phyloP scores from a whole-genome alignment of 1,140 invertebrate species.

The Pomacea maculata region DNA sequence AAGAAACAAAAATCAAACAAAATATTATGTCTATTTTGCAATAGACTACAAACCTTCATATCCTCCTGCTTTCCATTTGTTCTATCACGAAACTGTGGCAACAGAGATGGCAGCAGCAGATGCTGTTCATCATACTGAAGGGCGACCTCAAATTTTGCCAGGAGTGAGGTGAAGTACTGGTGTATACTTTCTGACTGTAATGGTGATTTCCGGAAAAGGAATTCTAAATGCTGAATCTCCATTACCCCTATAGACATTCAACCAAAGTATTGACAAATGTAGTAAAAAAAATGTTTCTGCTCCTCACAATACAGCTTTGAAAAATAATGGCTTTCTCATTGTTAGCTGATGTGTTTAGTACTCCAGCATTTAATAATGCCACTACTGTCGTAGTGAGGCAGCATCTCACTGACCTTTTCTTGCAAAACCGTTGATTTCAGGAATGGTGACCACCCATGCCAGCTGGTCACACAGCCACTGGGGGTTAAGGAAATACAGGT shows the following conservation, averaged over 20 bases:
- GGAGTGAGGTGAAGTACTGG: slow-evolving; percentile 61
- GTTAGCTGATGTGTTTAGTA: too few relatives aligned
- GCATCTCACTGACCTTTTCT: slow-evolving; percentile 72
- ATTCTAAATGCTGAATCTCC: slow-evolving; percentile 91
- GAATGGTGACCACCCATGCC: slow-evolving; percentile 93
- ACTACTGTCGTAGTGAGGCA: too few relatives aligned
- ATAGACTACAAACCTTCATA: neutral
- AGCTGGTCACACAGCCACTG: slow-evolving; percentile 99
- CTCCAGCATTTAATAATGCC: too few relatives aligned
- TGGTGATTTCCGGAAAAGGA: slow-evolving; percentile 80
- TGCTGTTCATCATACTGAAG: slow-evolving; percentile 94
- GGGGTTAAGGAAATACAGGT: slow-evolving; percentile 94
- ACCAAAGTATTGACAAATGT: neutral
- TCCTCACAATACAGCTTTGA: neutral
- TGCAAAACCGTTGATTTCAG: slow-evolving; percentile 96
- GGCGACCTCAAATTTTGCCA: slow-evolving; percentile 98
- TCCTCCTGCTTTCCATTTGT: slow-evolving; percentile 30
- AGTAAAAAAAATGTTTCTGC: neutral
- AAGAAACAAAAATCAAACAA: too few relatives aligned
- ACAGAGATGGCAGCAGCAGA: slow-evolving; percentile 88
- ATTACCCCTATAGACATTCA: slow-evolving; percentile 76
- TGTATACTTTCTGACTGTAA: slow-evolving; percentile 55
- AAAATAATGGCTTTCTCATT: neutral
- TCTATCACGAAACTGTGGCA: slow-evolving; percentile 75
- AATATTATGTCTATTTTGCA: too few relatives aligned